Conservation (phyloP, 2,113 vertebrate species). For the Archilochus colubris region DNA sequence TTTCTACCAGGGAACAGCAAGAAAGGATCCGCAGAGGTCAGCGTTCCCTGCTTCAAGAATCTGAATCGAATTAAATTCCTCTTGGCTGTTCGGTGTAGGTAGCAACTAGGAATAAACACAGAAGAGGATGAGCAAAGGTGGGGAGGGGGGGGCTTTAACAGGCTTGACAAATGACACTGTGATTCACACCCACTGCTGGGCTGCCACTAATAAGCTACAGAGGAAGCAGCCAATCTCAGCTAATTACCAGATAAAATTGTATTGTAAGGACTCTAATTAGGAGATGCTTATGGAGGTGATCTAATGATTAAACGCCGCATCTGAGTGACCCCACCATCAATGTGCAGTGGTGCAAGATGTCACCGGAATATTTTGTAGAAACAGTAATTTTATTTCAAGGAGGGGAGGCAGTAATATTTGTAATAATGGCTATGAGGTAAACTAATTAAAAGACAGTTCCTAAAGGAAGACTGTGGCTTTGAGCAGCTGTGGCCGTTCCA, state of each 20-base stretch:
- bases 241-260: slow-evolving; percentile 97
- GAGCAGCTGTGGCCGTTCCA: slow-evolving; percentile 84
- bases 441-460: slow-evolving; percentile 93
- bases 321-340: slow-evolving; percentile 88
- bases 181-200: slow-evolving; percentile 90
- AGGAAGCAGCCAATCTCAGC: slow-evolving; percentile 94
- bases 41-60: slow-evolving; percentile 40
- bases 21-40: slow-evolving; percentile 47
- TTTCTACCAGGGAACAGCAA: slow-evolving; percentile 37
- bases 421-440: slow-evolving; percentile 96
- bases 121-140: slow-evolving; percentile 63
- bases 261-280: slow-evolving; percentile 97
- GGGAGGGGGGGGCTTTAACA: slow-evolving; percentile 67
- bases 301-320: slow-evolving; percentile 92
- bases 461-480: slow-evolving; percentile 85
- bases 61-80: slow-evolving; percentile 34
- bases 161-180: slow-evolving; percentile 85
- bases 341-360: slow-evolving; percentile 81
- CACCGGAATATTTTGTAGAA: slow-evolving; percentile 82
- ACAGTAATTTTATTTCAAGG: slow-evolving; percentile 83
- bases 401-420: slow-evolving; percentile 86
- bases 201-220: slow-evolving; percentile 88
- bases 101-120: slow-evolving; percentile 66
- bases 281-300: slow-evolving; percentile 91
- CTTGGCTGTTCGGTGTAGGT: slow-evolving; percentile 56